phyloP scores from a whole-genome alignment of 2,113 vertebrate genomes.

The Pipra filicauda region DNA sequence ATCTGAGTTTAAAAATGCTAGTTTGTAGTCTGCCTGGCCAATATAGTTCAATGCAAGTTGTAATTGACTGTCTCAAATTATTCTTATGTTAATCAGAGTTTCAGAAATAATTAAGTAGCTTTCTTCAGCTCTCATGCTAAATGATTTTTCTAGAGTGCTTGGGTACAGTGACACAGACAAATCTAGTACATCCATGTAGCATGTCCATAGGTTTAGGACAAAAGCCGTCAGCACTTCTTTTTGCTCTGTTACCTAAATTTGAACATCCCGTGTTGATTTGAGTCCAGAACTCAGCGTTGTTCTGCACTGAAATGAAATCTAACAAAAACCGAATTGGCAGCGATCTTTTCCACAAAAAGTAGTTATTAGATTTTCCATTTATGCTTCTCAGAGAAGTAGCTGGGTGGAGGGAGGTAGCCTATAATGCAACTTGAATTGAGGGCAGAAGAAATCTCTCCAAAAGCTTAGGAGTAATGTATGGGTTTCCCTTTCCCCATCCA shows the following conservation, averaged over 20 bases:
- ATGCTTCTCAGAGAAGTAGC: neutral
- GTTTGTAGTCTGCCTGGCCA: neutral
- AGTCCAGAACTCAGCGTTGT: neutral
- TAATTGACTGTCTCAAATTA: neutral
- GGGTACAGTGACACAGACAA: neutral
- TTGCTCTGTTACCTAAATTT: neutral
- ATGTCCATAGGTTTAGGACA: neutral
- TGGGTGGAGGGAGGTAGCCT: neutral
- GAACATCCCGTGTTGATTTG: neutral
- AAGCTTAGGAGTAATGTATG: neutral
- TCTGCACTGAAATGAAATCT: neutral
- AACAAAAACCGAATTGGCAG: neutral
- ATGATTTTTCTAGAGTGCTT: neutral
- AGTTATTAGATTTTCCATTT: neutral
- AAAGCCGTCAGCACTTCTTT: neutral
- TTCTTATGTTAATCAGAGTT: constrained; percentile 2
- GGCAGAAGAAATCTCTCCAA: neutral
- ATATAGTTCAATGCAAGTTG: neutral
- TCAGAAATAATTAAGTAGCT: neutral
- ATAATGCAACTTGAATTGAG: neutral
- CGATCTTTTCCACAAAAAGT: neutral
- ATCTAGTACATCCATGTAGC: neutral
- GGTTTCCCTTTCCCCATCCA: too few relatives aligned
- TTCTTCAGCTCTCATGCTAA: constrained; percentile 7
- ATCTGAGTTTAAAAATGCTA: constrained; percentile 38